phyloP scores from a whole-genome alignment of 2,113 vertebrate genomes.

The Vireo altiloquus region DNA sequence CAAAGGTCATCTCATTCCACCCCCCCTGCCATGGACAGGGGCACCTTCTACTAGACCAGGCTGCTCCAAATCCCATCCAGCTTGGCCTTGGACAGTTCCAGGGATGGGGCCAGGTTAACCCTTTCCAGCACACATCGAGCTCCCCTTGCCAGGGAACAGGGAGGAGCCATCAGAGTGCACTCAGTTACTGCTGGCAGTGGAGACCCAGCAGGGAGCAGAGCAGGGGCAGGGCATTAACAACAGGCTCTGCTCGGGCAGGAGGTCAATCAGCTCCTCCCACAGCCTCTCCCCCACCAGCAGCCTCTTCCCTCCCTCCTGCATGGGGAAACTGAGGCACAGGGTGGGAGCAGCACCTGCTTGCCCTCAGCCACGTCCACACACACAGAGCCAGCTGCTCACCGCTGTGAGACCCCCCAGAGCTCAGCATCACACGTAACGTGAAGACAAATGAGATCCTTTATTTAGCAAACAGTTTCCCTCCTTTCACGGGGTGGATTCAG shows the following conservation, averaged over 20 bases:
- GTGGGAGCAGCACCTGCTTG: neutral
- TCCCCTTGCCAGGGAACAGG: neutral
- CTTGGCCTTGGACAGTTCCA: neutral
- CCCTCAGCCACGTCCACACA: neutral
- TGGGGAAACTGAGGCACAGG: conserved; percentile 15
- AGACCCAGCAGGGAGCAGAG: rapidly evolving
- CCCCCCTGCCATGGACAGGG: too few relatives aligned
- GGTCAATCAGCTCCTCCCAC: neutral
- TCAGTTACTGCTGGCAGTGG: neutral
- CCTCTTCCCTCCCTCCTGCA: neutral
- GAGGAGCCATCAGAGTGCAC: neutral
- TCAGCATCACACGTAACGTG: neutral
- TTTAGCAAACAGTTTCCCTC: conserved; percentile 1
- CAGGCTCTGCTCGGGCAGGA: rapidly evolving
- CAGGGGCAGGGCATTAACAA: neutral
- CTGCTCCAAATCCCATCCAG: neutral
- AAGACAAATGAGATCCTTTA: conserved; percentile 26
- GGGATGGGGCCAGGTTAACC: neutral
- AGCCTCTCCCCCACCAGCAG: neutral
- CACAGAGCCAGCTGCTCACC: neutral
- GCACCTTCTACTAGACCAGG: neutral
- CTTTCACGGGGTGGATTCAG: conserved; percentile 25
- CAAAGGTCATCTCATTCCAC: neutral
- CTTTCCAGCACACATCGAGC: rapidly evolving
- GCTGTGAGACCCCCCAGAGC: neutral